Evolutionary conservation across 1,140 invertebrate species (phyloP).

Genomic region (Bradysia coprophila): DNA sequence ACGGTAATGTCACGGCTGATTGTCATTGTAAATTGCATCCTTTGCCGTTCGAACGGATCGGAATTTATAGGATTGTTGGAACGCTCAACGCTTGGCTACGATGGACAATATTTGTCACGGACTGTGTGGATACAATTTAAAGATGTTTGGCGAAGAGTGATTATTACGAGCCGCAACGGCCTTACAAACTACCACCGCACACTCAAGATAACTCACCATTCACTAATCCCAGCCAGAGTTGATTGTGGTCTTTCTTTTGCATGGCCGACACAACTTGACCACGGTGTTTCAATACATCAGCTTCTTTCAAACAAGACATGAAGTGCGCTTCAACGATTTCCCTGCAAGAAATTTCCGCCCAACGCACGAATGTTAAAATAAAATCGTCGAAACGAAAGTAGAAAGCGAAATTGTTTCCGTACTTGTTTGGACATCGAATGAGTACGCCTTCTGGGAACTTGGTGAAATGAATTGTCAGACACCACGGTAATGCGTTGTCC

Average conservation of each 20-base stretch:
- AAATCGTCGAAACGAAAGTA: background rate
- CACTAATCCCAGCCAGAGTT: conserved; percentile 83
- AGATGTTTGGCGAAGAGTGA: too few relatives aligned
- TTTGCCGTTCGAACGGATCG: too few relatives aligned
- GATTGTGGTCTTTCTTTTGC: conserved; percentile 96
- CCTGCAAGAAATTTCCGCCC: conserved; percentile 44
- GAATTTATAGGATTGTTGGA: too few relatives aligned
- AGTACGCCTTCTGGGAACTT: conserved; percentile 69
- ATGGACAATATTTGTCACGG: too few relatives aligned
- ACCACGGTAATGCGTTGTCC: conserved; percentile 76
- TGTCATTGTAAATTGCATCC: too few relatives aligned
- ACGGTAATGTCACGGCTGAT: too few relatives aligned
- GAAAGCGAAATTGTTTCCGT: too few relatives aligned
- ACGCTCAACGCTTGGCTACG: too few relatives aligned
- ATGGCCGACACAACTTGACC: conserved; percentile 81
- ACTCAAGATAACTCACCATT: conserved; percentile 73
- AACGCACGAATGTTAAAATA: too few relatives aligned
- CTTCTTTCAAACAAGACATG: conserved; percentile 92
- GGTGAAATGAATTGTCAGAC: conserved; percentile 86
- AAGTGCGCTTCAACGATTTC: conserved; percentile 86
- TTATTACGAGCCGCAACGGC: too few relatives aligned
- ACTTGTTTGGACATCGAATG: conserved; percentile 62
- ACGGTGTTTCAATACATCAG: conserved; percentile 89
- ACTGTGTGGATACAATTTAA: too few relatives aligned
- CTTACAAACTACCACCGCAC: too few relatives aligned